Evolutionary conservation across 2,113 vertebrate species (phyloP), one percentile per base, ranked within the genome.

Genomic region (Salvator merianae): DNA sequence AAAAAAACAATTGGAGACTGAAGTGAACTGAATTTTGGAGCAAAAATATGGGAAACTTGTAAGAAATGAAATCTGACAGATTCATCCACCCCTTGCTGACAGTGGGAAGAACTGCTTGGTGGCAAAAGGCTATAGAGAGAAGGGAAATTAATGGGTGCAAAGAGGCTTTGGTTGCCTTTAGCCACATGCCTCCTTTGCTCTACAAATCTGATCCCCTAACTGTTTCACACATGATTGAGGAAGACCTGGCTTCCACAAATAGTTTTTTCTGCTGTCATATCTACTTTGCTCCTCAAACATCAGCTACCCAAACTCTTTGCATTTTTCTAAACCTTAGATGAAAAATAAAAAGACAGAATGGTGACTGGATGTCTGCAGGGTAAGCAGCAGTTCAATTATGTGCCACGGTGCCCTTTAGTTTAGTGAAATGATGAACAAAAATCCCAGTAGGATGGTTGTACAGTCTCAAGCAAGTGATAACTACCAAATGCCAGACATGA

Each of bases 351-450:
- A 75, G 72, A 50, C 66, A n/a, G 47, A 59, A 87, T 84, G 78
- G 38, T 40, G 65, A 1, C 38, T 63, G 38, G 47, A 50, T 63
- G 26, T 24, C 66, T 30, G 18, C 26, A 47, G 65, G 73, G 28
- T 47, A 72, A 77, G 38, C 32, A 86, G n/a, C 24, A 36, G 63
- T 50, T 72, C 55, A 43, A 62, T 63, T 76, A 72, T 82, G 24
- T 82, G 40, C 55, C 66, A 82, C 7, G 28, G 65, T 77, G 74
- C 38, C 68, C n/a, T 78, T 84, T 77, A 55, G 47, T 71, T 84
- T 79, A 73, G 83, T 82, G 63, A 77, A 62, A 82, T 72, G 50
- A 38, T 82, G 85, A 82, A 71, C 12, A 59, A 70, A 72, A 86
- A 47, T 71, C 63, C n/a, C 38, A 32, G 8, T 14, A 63, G 50